Evolutionary conservation across 2,797 vertebrate species (phyloP), one percentile per base, ranked within the genome.

Genomic region (Anolis apletophallus): DNA sequence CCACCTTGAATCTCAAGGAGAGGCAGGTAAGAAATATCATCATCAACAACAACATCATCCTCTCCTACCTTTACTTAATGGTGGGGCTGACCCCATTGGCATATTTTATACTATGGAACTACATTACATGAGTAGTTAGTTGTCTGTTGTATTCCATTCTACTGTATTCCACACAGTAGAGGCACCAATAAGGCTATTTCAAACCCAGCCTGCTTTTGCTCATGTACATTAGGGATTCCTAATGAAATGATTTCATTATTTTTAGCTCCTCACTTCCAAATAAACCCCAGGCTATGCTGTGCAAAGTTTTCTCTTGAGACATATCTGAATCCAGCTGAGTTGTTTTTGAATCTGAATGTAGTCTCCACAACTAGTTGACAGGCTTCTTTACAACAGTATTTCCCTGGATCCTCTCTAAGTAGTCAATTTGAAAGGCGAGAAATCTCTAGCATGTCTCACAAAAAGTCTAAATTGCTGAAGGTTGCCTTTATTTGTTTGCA

Each of bases 381-480:
- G 34, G 23, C 40, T 80, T 73, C 83, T 57, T 84, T 54, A 73
- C 54, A 77, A n/a, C 83, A 88, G 87, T 50, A 78, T 23, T 80
- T 71, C 86, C 54, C 52, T 76, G 57, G 0, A n/a, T 72, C 57
- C 50, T 87, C 64, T 79, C 57, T 74, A 69, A 17, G 54, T 71
- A 71, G 13, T 23, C 36, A 17, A 5, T 3, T 46, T 54, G 59
- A 32, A n/a, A 80, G 8, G 17, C 8, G 76, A 59, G 12, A 80
- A 68, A 36, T 0, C 1, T 74, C 81, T 50, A 34, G 0, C 0
- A 57, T 17, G 8, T 79, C 54, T 32, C 50, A 82, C 82, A 77
- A 0, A 10, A 0, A 64, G 0, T 16, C 26, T 71, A 73, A 14
- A 36, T n/a, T 59, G 61, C 71, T 87, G 17, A 29, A 54, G 69